phyloP scores from a whole-genome alignment of 2,888 invertebrate species.

The Agriopis marginaria region DNA sequence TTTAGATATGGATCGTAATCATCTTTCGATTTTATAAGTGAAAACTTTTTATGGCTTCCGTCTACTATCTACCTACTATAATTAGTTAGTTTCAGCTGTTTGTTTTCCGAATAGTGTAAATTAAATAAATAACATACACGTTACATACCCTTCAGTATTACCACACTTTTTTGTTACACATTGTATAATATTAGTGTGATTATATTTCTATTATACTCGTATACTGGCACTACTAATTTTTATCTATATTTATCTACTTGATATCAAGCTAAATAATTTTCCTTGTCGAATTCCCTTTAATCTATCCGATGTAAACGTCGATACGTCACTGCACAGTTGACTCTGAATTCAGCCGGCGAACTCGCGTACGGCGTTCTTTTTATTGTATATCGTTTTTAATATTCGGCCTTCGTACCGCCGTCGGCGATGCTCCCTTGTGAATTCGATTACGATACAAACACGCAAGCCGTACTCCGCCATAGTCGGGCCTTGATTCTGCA shows the following conservation, averaged over 20 bases:
- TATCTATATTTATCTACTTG: conserved; percentile 1
- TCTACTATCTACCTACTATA: too few relatives aligned
- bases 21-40: too few relatives aligned
- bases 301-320: not conserved
- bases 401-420: conserved; percentile 15
- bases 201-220: not conserved
- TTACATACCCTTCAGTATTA: too few relatives aligned
- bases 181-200: too few relatives aligned
- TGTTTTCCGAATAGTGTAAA: too few relatives aligned
- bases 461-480: conserved; percentile 1
- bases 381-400: conserved; percentile 8
- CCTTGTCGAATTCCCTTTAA: not conserved
- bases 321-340: not conserved
- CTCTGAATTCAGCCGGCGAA: not conserved
- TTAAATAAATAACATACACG: too few relatives aligned
- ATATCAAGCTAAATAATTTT: not conserved
- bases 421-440: conserved; percentile 3
- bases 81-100: too few relatives aligned
- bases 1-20: too few relatives aligned
- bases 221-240: not conserved
- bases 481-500: not conserved
- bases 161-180: too few relatives aligned
- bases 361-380: not conserved
- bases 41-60: too few relatives aligned
- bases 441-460: conserved; percentile 21